Percentiles rank a stretch among this genome's conserved stretches.
phyloP scores from a whole-genome alignment of 2,113 vertebrate genomes.

The Crotophaga sulcirostris region DNA sequence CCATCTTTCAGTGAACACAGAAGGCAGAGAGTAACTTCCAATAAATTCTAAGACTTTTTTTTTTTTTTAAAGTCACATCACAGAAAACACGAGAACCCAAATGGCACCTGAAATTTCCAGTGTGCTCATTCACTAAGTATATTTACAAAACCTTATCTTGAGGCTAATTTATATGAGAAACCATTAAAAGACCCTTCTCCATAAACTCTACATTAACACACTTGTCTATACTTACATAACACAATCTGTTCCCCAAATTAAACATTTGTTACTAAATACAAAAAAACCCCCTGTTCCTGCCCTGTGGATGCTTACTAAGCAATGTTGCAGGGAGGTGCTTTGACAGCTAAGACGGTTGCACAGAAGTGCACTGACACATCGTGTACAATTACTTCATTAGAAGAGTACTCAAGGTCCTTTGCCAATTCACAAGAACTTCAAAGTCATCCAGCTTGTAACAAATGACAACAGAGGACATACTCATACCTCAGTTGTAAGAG shows the following conservation, averaged over 20 bases:
- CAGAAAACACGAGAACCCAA: background rate
- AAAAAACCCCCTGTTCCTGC: background rate
- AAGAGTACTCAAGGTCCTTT: background rate
- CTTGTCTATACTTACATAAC: background rate
- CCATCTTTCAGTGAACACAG: background rate
- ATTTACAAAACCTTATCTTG: background rate
- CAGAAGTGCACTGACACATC: background rate
- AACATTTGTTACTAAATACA: background rate
- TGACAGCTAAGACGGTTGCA: background rate
- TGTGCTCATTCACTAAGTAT: background rate
- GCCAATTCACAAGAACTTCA: background rate
- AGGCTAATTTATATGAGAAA: background rate
- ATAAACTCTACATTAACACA: background rate
- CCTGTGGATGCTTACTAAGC: background rate
- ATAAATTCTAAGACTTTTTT: background rate
- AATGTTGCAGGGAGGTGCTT: background rate
- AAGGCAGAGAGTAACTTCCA: background rate
- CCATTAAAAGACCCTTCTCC: background rate
- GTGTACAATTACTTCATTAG: background rate
- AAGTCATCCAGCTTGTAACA: background rate
- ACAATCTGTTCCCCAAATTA: background rate
- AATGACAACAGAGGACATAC: background rate
- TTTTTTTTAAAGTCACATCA: background rate
- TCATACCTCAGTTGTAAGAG: background rate
- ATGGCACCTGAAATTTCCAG: background rate